Evolutionary conservation across 2,113 vertebrate species (phyloP).

Genomic region (Oreochromis spilurus): DNA sequence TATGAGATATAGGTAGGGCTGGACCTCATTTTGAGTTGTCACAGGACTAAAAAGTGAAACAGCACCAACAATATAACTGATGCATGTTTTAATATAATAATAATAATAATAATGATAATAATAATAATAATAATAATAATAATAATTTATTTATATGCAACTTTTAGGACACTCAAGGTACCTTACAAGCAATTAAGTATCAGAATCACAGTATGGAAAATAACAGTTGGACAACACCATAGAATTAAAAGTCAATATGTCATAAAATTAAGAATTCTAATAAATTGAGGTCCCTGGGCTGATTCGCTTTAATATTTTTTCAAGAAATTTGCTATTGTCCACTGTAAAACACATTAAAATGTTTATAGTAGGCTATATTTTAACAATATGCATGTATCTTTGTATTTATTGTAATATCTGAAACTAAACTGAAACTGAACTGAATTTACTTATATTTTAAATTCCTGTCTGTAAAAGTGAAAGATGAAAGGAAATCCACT

Average conservation of each 20-base stretch:
- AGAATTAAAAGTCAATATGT: neutral
- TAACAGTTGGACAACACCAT: neutral
- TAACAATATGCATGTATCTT: no score
- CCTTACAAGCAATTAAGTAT: neutral
- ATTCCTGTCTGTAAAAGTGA: neutral
- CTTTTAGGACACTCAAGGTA: neutral
- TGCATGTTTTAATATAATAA: neutral
- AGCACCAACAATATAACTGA: neutral
- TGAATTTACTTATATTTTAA: no score
- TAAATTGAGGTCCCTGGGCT: neutral
- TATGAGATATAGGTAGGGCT: neutral
- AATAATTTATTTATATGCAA: neutral
- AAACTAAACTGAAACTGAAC: no score
- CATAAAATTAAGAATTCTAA: neutral
- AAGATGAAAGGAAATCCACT: neutral
- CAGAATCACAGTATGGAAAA: neutral
- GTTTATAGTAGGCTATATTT: neutral
- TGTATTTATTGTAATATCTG: no score
- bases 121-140: neutral
- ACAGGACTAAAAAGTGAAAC: neutral
- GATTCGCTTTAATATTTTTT: neutral
- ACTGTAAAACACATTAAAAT: fast-evolving
- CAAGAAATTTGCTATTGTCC: neutral
- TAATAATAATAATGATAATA: fast-evolving
- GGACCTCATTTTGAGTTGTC: neutral